Conservation (phyloP, 2,797 vertebrate species). For the Huso huso region DNA sequence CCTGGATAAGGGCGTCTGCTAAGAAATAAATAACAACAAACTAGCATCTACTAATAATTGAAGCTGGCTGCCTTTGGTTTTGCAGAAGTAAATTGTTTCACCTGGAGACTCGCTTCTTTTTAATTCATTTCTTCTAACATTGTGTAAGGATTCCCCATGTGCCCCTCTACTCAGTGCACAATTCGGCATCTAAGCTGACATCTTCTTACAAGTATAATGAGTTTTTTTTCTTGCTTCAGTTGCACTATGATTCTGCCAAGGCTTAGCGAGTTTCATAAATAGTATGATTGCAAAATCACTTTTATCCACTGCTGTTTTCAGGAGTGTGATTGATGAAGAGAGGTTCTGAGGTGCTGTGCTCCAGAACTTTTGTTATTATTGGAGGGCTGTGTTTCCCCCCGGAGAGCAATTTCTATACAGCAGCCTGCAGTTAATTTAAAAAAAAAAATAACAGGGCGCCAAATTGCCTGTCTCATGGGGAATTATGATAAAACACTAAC, state of each 20-base stretch:
- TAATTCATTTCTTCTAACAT: neutral
- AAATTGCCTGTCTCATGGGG: neutral
- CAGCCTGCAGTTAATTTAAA: slow-evolving; percentile 1
- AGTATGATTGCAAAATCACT: neutral
- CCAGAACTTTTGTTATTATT: neutral
- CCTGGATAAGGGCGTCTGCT: too few species aligned
- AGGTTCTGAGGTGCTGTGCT: slow-evolving; percentile 1
- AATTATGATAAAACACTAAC: neutral
- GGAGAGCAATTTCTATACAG: neutral
- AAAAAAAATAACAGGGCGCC: neutral
- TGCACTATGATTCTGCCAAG: neutral
- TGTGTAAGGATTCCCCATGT: neutral
- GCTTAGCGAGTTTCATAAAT: slow-evolving; percentile 3
- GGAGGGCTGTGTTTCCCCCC: neutral
- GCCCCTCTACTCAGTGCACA: neutral
- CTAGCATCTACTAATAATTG: neutral
- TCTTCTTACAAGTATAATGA: neutral
- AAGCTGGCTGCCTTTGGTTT: neutral
- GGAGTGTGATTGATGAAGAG: neutral
- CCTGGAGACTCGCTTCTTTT: neutral
- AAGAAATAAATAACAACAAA: too few species aligned
- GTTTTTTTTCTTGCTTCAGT: slow-evolving; percentile 3
- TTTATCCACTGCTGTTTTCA: neutral
- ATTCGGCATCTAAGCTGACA: neutral
- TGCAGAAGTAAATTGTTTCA: too few species aligned